A percentile compares a stretch with the other conserved stretches of the same genome.
Conservation (phyloP, 1,140 invertebrate species). For the Magallana gigas region DNA sequence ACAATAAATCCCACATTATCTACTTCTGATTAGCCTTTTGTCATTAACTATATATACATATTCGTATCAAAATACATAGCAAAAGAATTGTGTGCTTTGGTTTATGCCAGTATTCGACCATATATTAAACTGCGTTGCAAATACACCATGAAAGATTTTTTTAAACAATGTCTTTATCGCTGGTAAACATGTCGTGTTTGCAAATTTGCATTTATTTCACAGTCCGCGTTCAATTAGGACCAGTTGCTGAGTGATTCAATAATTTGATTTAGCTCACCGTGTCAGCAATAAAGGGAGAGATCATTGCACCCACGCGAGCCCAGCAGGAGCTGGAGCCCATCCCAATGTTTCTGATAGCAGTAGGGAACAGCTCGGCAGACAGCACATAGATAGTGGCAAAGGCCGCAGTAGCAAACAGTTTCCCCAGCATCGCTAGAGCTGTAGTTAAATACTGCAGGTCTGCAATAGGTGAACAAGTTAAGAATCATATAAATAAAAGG, state of each 20-base stretch:
- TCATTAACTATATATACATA: too few relatives aligned
- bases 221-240: not conserved
- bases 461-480: not conserved
- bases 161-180: not conserved
- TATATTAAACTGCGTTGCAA: not conserved
- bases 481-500: not conserved
- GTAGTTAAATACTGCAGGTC: conserved; percentile 41
- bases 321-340: conserved; percentile 89
- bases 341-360: conserved; percentile 89
- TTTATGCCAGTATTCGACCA: too few relatives aligned
- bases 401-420: conserved; percentile 78
- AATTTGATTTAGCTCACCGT: conserved; percentile 53
- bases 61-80: too few relatives aligned
- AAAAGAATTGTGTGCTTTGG: too few relatives aligned
- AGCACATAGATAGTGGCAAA: conserved; percentile 88
- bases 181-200: not conserved
- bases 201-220: not conserved
- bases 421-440: conserved; percentile 86
- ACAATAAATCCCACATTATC: too few relatives aligned
- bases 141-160: not conserved
- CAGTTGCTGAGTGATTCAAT: not conserved
- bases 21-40: too few relatives aligned
- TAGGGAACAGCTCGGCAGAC: conserved; percentile 92
- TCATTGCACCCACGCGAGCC: conserved; percentile 87
- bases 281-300: conserved; percentile 82